These are phyloP conservation scores for Drosophila mayaguana DNA, from an alignment of 2,888 invertebrate genomes.

Conservation along the genomic window DNA sequence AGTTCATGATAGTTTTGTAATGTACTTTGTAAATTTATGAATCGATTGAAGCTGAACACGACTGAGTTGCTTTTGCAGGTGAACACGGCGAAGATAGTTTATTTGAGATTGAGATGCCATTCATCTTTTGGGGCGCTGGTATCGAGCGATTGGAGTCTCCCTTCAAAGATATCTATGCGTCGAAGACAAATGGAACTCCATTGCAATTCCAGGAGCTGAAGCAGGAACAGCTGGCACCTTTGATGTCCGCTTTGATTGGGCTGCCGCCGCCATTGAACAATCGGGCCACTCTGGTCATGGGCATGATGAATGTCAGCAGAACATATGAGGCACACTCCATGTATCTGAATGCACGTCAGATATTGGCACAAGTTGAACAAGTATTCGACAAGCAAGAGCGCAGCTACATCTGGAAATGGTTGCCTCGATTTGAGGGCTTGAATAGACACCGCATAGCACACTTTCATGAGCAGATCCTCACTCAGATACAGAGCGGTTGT, in stretches of 20 bases:
- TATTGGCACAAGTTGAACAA: conserved; percentile 87
- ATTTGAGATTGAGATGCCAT: conserved; percentile 96
- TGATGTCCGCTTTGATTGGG: conserved; percentile 94
- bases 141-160: conserved; percentile 83
- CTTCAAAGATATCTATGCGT: conserved; percentile 23
- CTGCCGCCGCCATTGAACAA: conserved; percentile 95
- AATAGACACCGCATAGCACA: conserved; percentile 36
- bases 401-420: conserved; percentile 64
- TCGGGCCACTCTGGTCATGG: conserved; percentile 79
- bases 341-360: conserved; percentile 91
- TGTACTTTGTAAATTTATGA: too few species aligned
- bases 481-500: conserved; percentile 17
- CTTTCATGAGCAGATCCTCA: conserved; percentile 32
- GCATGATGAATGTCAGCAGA: conserved; percentile 66
- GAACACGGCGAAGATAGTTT: conserved; percentile 96
- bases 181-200: conserved; percentile 9
- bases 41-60: too few species aligned
- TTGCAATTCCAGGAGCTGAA: conserved; percentile 88
- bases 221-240: conserved; percentile 96
- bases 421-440: conserved; percentile 61
- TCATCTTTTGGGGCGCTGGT: conserved; percentile 97
- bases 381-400: conserved; percentile 64
- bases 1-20: too few species aligned
- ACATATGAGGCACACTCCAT: conserved; percentile 87
- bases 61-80: conserved; percentile 85